phyloP scores from a whole-genome alignment of 92 coral and sea anemone genomes.

The Blastomussa wellsi region DNA sequence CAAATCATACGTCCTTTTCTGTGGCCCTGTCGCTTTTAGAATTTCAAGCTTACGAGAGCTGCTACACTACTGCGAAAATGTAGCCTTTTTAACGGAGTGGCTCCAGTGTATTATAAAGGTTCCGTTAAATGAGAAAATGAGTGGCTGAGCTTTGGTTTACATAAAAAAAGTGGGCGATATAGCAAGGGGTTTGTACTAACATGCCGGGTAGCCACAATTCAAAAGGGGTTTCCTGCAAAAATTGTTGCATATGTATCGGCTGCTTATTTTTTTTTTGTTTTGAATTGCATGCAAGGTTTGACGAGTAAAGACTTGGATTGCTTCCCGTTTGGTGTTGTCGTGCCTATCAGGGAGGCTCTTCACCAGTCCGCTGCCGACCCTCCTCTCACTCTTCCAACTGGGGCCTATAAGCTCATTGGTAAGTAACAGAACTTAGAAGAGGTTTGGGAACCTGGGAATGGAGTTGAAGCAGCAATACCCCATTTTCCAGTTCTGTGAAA shows the following conservation, averaged over 20 bases:
- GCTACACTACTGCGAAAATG: too few species aligned
- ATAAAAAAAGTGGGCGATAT: too few species aligned
- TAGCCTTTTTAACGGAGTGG: too few species aligned
- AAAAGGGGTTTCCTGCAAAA: too few species aligned
- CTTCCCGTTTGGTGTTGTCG: slow-evolving; percentile 87
- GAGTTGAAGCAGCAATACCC: not conserved
- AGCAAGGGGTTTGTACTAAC: too few species aligned
- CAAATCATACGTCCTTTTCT: not conserved
- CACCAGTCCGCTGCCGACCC: slow-evolving; percentile 82
- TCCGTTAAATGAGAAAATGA: too few species aligned
- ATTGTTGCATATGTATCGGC: too few species aligned
- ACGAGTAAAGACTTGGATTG: slow-evolving; percentile 84
- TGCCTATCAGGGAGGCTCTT: slow-evolving; percentile 88
- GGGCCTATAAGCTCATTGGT: slow-evolving; percentile 88
- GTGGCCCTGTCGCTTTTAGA: not conserved
- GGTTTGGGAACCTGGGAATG: not conserved
- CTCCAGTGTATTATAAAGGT: too few species aligned
- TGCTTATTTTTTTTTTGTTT: not conserved
- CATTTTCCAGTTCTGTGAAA: too few species aligned
- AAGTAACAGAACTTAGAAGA: not conserved
- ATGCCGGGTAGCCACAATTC: too few species aligned
- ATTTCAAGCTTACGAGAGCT: too few species aligned
- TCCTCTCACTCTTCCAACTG: slow-evolving; percentile 74
- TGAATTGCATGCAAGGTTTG: slow-evolving; percentile 48
- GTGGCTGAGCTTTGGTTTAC: too few species aligned